These are phyloP conservation scores for Eupithecia inturbata DNA, from an alignment of 2,888 invertebrate genomes.

Conservation along the genomic window DNA sequence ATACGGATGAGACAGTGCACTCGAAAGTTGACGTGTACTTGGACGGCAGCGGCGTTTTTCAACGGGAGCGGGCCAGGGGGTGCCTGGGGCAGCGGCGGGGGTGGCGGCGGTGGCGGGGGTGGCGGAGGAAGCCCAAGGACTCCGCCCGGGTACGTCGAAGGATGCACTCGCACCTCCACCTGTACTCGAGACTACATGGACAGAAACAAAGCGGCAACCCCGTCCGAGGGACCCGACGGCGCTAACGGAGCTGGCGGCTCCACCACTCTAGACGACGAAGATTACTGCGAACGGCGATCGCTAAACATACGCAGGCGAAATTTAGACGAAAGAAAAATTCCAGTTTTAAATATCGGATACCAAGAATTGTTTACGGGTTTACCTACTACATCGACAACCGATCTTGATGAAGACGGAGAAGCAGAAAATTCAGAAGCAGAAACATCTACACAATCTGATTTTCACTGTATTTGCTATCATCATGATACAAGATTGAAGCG, in stretches of 20 bases:
- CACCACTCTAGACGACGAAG: slow-evolving; percentile 58
- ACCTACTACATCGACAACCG: slow-evolving; percentile 18
- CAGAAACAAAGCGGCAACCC: slow-evolving; percentile 64
- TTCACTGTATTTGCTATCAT: slow-evolving; percentile 48
- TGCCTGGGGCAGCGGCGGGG: not conserved
- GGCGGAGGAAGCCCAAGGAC: slow-evolving; percentile 55
- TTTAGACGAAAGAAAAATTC: slow-evolving; percentile 43
- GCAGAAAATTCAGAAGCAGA: slow-evolving; percentile 7
- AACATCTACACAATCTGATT: slow-evolving; percentile 17
- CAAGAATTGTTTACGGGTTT: slow-evolving; percentile 31
- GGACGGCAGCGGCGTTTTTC: slow-evolving; percentile 61
- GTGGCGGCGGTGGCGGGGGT: slow-evolving; percentile 17
- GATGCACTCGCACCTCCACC: slow-evolving; percentile 76
- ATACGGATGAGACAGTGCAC: slow-evolving; percentile 68
- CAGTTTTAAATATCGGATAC: slow-evolving; percentile 22
- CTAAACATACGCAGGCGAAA: slow-evolving; percentile 62
- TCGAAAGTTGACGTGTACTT: slow-evolving; percentile 75
- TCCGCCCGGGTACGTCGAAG: slow-evolving; percentile 74
- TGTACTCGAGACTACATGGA: slow-evolving; percentile 73
- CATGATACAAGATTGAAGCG: slow-evolving; percentile 52
- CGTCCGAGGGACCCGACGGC: slow-evolving; percentile 34
- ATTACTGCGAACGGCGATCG: slow-evolving; percentile 74
- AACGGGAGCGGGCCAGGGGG: slow-evolving; percentile 48
- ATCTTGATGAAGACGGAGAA: slow-evolving; percentile 19
- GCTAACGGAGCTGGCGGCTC: not conserved